Percentiles rank a stretch among this genome's conserved stretches.
phyloP scores from a whole-genome alignment of 2,797 vertebrate genomes.

The Neomorphus geoffroyi region DNA sequence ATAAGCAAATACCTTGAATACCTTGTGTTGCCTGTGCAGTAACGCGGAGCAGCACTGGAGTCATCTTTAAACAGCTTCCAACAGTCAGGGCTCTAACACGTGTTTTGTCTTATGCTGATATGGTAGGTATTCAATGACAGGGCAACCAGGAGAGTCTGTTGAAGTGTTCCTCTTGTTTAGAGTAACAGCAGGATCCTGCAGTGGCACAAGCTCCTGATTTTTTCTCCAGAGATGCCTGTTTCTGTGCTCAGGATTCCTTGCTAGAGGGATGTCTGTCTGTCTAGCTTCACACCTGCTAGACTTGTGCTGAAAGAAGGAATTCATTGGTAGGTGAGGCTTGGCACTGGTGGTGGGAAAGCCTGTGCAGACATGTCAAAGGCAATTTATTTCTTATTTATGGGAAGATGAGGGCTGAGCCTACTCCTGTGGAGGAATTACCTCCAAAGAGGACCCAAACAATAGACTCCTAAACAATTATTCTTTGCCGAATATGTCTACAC shows the following conservation, averaged over 20 bases:
- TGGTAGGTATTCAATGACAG: not conserved
- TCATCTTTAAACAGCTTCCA: not conserved
- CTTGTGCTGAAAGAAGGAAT: not conserved
- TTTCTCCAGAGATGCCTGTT: not conserved
- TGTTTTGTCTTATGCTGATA: not conserved
- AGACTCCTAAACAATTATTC: not conserved
- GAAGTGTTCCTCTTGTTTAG: not conserved
- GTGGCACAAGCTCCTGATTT: not conserved
- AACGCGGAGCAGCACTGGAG: not conserved
- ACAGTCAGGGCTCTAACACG: not conserved
- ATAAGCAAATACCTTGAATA: not conserved
- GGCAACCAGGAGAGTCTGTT: not conserved
- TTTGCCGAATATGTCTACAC: not conserved
- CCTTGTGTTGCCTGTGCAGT: not conserved
- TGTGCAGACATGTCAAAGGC: not conserved
- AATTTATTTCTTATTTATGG: not conserved
- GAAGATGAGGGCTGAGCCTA: not conserved
- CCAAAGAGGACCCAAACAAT: not conserved
- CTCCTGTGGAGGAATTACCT: not conserved
- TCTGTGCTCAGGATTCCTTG: not conserved
- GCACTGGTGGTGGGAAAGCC: not conserved
- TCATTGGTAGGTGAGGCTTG: not conserved
- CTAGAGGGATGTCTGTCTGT: not conserved
- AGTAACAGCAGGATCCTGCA: not conserved
- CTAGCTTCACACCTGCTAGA: not conserved